phyloP scores from a whole-genome alignment of 2,797 vertebrate genomes.

The Bradypus variegatus region DNA sequence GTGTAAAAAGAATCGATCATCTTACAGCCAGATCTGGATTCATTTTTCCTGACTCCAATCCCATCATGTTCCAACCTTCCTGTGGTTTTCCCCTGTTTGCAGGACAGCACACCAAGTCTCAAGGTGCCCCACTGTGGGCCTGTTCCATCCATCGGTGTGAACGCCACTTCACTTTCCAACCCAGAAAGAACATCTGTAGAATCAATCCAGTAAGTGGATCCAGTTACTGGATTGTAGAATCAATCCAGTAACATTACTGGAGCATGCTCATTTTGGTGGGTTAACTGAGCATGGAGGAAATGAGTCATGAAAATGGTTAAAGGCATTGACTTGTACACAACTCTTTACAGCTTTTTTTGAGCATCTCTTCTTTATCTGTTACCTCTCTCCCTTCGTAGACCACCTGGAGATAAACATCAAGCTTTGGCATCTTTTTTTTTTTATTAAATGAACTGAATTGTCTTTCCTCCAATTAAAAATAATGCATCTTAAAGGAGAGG shows the following conservation, averaged over 20 bases:
- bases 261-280: background rate
- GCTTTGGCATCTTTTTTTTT: background rate
- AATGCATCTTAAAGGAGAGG: background rate
- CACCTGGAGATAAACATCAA: background rate
- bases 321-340: background rate
- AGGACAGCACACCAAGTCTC: background rate
- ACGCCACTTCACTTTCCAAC: background rate
- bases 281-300: background rate
- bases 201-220: no score
- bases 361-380: background rate
- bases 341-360: background rate
- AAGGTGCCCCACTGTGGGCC: background rate
- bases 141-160: no score
- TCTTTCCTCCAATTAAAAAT: background rate
- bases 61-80: background rate
- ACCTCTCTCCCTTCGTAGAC: background rate
- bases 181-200: background rate
- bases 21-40: background rate
- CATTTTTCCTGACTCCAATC: background rate
- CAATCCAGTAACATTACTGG: background rate
- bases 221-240: no score
- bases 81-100: background rate
- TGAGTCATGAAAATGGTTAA: background rate
- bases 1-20: background rate
- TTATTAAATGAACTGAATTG: background rate